Base-by-base conservation (phyloP, 2,113 vertebrate genomes). In the Morone saxatilis region DNA sequence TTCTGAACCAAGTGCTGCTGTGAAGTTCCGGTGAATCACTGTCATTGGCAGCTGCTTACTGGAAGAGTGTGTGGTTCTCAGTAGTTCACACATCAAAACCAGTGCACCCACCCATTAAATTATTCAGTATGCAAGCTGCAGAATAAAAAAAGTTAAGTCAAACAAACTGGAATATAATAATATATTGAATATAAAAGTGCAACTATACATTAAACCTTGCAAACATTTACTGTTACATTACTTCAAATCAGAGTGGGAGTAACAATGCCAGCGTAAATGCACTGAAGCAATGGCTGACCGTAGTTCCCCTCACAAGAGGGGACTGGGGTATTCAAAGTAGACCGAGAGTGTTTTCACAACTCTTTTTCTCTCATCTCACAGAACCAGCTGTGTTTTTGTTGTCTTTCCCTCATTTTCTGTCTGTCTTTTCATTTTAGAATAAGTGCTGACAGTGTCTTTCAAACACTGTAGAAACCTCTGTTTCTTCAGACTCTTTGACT, bases 371-470 rank as follows among this genome's bases (percentile, higher is more conserved):
- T 93, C 85, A 72, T 91, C 89, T 86, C 84, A 31, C 66, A 20
- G 41, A 36, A 20, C 76, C 91, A 93, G 92, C 92, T 93, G 94
- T 93, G 90, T 90, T 93, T 86, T 89, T 86, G 86, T 92, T 90
- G 86, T 91, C 61, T 77, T 82, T 81, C 60, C 65, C 71, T 54
- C 36, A 20, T 81, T 78, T 87, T 89, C 60, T 57, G 73, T 66
- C 84, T 71, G 50, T 88, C 77, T 88, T 89, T 84, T 82, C 69
- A 65, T 85, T 84, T 88, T 65, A 90, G 81, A 85, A 72, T 41
- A 81, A 73, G 72, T 40, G 80, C 45, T 85, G 91, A 93, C 89
- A 87, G 83, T 19, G 7, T 54, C 81, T 84, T 85, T 90, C 76
- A 88, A 76, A 87, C 76, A 25, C 47, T 6, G 20, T 16, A 14